Evolutionary conservation across 2,888 invertebrate genomes (phyloP), one percentile per base, ranked within the genome.

Genomic region (Zygogramma bicolorata): DNA sequence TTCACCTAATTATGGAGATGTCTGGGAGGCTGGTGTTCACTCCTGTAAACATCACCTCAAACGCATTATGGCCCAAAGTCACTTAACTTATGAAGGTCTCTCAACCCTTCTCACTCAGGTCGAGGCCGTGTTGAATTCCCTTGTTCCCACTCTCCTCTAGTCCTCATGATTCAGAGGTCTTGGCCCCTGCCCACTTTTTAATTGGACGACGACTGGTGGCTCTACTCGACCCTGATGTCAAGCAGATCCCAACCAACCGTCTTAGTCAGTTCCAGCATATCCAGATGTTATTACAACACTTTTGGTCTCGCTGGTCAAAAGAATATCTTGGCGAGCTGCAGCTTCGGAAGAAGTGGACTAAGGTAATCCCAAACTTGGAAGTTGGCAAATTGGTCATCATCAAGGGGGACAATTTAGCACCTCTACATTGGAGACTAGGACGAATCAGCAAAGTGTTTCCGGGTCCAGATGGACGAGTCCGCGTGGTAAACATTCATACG

Each of bases 11-110:
- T 80, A 80, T 65, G 81, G 83, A 13, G 83, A 83, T 6, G 42
- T 82, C 2, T 82, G 81, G 81, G 82, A 84, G 67, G 78, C 80
- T 5, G 79, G 76, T 3, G 78, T 84, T 13, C 80, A 81, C 46
- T 74, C 76, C 0, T 68, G 79, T 6, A 85, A 84, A 73, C 73
- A 65, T 67, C 82, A 83, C 68, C 58, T 84, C 7, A 73, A 75
- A 18, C 69, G 79, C 27, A 67, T 79, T 2, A 58, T 82, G 7
- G 80, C 81, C 0, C 63, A 75, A 29, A 6, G 42, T n/a, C 66
- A 31, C 15, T 49, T 81, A 3, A 79, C 77, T 2, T 77, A 74
- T 40, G 76, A 81, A 66, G 79, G 82, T 62, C 68, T 81, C 22
- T 31, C 53, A 6, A 81, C 80, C 1, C n/a, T 80, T 2, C n/a